Evolutionary conservation across 2,797 vertebrate species (phyloP).

Genomic region (Lophotriccus pileatus): DNA sequence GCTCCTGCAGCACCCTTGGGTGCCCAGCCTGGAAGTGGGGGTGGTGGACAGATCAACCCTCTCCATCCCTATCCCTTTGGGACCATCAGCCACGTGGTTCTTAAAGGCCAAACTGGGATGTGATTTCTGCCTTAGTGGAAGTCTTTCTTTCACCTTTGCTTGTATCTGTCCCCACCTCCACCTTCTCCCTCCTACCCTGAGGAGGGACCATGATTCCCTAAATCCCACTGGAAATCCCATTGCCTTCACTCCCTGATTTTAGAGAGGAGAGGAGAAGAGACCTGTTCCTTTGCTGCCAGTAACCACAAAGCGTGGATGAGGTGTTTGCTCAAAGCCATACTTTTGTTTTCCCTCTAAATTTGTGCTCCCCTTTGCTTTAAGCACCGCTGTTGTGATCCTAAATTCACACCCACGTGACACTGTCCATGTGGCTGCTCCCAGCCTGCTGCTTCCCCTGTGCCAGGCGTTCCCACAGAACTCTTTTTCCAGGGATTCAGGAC

Average conservation of each 20-base stretch:
- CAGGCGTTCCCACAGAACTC: background rate
- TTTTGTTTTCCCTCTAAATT: background rate
- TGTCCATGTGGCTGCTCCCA: background rate
- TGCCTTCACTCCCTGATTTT: background rate
- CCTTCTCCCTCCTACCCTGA: background rate
- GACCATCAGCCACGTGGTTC: background rate
- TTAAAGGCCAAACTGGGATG: fast-evolving
- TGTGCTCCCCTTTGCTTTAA: background rate
- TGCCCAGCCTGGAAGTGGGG: fast-evolving
- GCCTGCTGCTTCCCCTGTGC: background rate
- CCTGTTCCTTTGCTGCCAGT: background rate
- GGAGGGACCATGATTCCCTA: background rate
- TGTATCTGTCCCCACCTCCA: background rate
- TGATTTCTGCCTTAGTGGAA: background rate
- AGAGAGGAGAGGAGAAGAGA: background rate
- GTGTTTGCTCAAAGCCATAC: background rate
- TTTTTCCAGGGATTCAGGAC: background rate
- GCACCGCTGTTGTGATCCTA: background rate
- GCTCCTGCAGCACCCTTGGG: background rate
- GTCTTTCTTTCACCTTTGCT: background rate
- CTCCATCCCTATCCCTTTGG: background rate
- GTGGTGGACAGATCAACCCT: background rate
- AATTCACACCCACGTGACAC: background rate
- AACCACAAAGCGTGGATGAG: background rate
- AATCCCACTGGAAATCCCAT: background rate